Evolutionary conservation across 2,888 invertebrate species (phyloP).

Genomic region (Molorchus minor): DNA sequence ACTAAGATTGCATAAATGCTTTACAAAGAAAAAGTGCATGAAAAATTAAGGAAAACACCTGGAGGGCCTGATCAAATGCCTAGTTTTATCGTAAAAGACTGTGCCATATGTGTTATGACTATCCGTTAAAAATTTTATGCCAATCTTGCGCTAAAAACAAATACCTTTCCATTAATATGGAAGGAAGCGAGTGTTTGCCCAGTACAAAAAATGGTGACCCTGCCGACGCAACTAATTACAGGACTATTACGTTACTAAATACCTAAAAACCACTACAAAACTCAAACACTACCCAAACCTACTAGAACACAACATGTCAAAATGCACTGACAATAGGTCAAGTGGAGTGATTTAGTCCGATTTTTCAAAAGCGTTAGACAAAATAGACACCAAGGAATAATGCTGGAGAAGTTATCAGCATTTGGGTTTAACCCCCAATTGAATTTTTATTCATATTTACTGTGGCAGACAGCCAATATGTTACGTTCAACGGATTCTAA

Average conservation of each 20-base stretch:
- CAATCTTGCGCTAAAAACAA: no score
- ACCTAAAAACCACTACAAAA: neutral
- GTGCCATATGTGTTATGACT: no score
- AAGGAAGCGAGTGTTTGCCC: neutral
- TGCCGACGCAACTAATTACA: neutral
- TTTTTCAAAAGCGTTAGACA: no score
- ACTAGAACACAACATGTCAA: neutral
- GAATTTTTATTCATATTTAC: neutral
- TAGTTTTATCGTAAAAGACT: neutral
- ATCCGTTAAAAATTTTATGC: no score
- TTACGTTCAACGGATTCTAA: neutral
- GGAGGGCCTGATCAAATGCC: neutral
- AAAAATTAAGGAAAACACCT: neutral
- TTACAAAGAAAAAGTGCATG: neutral
- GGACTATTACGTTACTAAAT: neutral
- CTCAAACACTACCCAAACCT: neutral
- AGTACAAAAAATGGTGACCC: neutral
- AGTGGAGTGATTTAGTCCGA: neutral
- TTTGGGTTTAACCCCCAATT: neutral
- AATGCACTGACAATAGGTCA: neutral
- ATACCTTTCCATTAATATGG: neutral
- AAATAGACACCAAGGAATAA: no score
- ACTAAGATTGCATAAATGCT: neutral
- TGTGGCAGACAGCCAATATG: neutral
- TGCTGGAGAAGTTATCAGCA: no score